Conservation (phyloP, 2,113 vertebrate species). For the Chinchilla lanigera region DNA sequence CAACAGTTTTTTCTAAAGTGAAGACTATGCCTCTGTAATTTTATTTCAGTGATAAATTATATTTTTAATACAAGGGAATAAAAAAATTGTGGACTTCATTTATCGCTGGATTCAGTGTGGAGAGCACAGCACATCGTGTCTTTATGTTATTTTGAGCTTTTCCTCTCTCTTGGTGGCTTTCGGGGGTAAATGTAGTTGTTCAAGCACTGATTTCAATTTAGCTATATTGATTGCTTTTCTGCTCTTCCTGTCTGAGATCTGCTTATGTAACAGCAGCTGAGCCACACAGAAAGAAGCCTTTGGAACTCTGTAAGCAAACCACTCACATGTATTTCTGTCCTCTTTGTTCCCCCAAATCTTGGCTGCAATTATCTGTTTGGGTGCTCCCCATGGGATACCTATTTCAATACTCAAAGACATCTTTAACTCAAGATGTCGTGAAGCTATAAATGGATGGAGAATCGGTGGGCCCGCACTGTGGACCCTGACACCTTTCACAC, state of each 20-base stretch:
- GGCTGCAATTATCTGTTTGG: background rate
- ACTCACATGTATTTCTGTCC: background rate
- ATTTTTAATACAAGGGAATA: background rate
- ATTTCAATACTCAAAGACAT: background rate
- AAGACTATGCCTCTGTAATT: background rate
- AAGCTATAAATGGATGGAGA: background rate
- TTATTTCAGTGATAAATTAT: constrained; percentile 13
- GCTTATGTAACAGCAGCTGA: constrained; percentile 62
- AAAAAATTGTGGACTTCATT: background rate
- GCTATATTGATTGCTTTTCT: constrained; percentile 24
- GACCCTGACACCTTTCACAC: background rate
- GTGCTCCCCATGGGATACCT: background rate
- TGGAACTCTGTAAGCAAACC: constrained; percentile 1
- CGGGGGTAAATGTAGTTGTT: constrained; percentile 21
- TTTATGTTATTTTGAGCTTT: background rate
- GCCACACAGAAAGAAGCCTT: constrained; percentile 39
- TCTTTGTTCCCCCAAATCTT: background rate
- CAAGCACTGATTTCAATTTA: constrained; percentile 61
- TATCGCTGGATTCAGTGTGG: background rate
- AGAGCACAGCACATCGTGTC: background rate
- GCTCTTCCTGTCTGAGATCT: constrained; percentile 34
- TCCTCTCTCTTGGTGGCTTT: background rate
- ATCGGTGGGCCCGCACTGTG: accelerated
- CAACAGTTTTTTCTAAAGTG: constrained; percentile 10
- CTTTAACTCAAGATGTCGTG: background rate